A percentile compares a stretch with the other conserved stretches of the same genome.
These are phyloP conservation scores for Cephalophus harveyi DNA, from an alignment of 2,113 vertebrate genomes.

Conservation along the genomic window DNA sequence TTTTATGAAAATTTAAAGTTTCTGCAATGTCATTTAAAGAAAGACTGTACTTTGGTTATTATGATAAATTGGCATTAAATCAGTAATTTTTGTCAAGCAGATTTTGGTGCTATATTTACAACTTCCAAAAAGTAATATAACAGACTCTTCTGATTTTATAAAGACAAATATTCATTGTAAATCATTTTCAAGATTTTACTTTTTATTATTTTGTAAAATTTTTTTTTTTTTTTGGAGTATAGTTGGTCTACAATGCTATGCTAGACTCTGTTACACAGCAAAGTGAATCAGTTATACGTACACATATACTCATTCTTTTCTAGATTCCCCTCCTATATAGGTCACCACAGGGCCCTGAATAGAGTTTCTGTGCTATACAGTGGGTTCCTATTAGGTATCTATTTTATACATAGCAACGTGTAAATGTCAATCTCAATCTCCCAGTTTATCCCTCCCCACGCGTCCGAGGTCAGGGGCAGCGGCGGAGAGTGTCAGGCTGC, in stretches of 20 bases:
- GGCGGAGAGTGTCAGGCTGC: no score
- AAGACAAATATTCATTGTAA: neutral
- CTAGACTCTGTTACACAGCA: neutral
- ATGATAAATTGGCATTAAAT: neutral
- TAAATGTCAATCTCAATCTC: neutral
- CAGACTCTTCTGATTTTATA: neutral
- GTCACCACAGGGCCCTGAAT: neutral
- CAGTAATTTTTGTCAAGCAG: neutral
- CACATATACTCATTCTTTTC: neutral
- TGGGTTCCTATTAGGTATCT: neutral
- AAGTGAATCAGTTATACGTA: neutral
- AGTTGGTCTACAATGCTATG: neutral
- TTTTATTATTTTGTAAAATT: neutral
- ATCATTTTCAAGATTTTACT: neutral
- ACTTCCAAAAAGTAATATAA: neutral
- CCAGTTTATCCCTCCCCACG: neutral
- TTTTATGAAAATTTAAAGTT: conserved; percentile 1
- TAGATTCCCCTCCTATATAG: neutral
- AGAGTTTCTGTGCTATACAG: neutral
- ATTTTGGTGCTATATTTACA: neutral
- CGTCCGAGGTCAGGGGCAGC: no score
- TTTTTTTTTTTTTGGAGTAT: neutral
- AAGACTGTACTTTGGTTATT: neutral
- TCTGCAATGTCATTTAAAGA: neutral
- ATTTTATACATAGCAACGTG: neutral